phyloP scores from a whole-genome alignment of 2,888 invertebrate genomes.

The Branchipolynoe longqiensis region DNA sequence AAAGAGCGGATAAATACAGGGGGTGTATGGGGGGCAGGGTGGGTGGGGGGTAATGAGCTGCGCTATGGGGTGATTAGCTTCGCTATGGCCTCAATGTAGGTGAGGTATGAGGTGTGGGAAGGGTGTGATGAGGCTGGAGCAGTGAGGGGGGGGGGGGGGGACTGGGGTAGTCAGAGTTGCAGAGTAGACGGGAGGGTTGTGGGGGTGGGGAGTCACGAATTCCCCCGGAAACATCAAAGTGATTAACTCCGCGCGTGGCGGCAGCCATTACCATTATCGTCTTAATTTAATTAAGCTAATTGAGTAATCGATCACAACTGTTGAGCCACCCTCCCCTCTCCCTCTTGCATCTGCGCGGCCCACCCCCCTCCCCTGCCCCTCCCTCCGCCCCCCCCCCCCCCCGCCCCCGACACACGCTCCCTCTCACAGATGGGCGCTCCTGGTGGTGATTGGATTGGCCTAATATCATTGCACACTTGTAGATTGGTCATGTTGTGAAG shows the following conservation, averaged over 20 bases:
- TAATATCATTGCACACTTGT: slow-evolving; percentile 42
- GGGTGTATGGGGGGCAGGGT: no score
- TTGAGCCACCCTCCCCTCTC: slow-evolving; percentile 4
- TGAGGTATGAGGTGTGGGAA: no score
- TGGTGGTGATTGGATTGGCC: background rate
- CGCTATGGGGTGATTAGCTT: background rate
- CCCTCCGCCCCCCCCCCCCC: background rate
- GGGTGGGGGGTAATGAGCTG: no score
- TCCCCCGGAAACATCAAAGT: slow-evolving; percentile 40
- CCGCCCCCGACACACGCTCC: no score
- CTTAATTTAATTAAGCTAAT: slow-evolving; percentile 55
- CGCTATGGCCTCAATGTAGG: background rate
- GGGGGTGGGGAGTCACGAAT: background rate
- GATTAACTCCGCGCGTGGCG: slow-evolving; percentile 24
- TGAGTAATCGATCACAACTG: slow-evolving; percentile 56
- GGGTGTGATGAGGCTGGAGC: background rate
- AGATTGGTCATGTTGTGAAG: slow-evolving; percentile 13
- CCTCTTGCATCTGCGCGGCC: background rate
- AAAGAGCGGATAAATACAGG: slow-evolving; percentile 8
- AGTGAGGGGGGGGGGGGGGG: background rate
- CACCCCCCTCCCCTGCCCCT: background rate
- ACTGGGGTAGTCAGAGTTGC: no score
- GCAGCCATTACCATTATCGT: slow-evolving; percentile 51
- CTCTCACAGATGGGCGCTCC: background rate
- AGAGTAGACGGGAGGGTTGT: no score